Percentiles rank a stretch among this genome's conserved stretches.
Conservation (phyloP, 2,797 vertebrate species). For the Erithacus rubecula region DNA sequence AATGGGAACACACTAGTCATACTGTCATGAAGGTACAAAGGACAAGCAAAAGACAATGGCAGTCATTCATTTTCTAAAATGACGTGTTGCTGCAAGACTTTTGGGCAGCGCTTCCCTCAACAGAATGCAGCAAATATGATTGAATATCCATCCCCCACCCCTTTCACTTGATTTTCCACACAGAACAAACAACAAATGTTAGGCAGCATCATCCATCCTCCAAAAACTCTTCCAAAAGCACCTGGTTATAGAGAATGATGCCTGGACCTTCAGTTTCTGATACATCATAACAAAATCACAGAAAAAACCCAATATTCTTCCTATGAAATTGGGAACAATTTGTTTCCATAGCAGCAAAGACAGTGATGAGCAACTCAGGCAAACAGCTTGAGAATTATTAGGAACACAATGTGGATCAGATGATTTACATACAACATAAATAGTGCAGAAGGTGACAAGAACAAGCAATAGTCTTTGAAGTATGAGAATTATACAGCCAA, state of each 20-base stretch:
- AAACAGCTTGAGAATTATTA: slow-evolving; percentile 46
- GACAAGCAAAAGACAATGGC: neutral
- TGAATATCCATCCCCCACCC: neutral
- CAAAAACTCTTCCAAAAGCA: slow-evolving; percentile 19
- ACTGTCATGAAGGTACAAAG: neutral
- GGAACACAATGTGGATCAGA: neutral
- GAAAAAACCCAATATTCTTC: slow-evolving; percentile 18
- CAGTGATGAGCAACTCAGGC: slow-evolving; percentile 32
- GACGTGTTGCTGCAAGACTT: neutral
- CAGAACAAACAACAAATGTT: slow-evolving; percentile 20
- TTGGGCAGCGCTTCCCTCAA: neutral
- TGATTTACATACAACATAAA: slow-evolving; percentile 42
- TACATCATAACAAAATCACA: neutral
- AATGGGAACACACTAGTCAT: neutral
- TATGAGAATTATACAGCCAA: slow-evolving; percentile 1
- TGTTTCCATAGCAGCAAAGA: slow-evolving; percentile 58
- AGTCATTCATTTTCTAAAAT: slow-evolving; percentile 32
- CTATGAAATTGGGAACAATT: slow-evolving; percentile 33
- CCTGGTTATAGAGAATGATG: neutral
- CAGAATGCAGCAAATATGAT: neutral
- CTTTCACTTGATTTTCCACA: neutral
- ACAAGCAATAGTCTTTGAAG: slow-evolving; percentile 43
- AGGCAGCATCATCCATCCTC: neutral
- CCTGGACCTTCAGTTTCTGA: neutral
- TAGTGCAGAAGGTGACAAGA: slow-evolving; percentile 8